Conservation (phyloP, 2,888 invertebrate genomes). For the Myopa testacea region DNA sequence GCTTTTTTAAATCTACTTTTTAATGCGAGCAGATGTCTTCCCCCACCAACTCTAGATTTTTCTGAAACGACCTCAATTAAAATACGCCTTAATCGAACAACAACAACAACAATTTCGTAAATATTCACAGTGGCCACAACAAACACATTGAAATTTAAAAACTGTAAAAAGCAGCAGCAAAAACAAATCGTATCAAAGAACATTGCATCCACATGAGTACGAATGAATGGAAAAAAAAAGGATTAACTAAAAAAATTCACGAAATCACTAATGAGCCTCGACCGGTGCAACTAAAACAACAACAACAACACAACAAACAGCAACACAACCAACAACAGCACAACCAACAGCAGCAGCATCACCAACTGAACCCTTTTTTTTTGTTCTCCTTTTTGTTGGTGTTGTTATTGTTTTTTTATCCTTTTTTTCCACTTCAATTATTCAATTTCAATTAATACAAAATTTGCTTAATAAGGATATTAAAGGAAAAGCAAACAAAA, state of each 20-base stretch:
- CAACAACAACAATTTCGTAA: too few relatives aligned
- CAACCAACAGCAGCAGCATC: neutral
- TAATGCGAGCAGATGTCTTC: too few relatives aligned
- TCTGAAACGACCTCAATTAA: too few relatives aligned
- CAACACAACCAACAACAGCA: neutral
- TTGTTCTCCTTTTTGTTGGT: neutral
- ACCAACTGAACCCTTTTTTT: neutral
- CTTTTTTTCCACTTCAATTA: slow-evolving; percentile 9
- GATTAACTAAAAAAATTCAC: neutral
- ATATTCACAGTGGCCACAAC: too few relatives aligned
- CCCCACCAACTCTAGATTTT: too few relatives aligned
- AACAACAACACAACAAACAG: slow-evolving; percentile 7
- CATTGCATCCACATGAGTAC: too few relatives aligned
- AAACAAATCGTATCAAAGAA: too few relatives aligned
- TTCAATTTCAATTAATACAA: slow-evolving; percentile 21
- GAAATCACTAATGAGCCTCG: slow-evolving; percentile 6
- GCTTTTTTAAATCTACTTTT: too few relatives aligned
- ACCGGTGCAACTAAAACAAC: neutral
- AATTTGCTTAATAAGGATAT: neutral
- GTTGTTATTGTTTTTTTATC: neutral
- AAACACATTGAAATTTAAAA: too few relatives aligned
- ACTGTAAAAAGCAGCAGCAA: too few relatives aligned
- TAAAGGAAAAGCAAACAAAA: neutral
- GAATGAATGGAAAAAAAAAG: neutral
- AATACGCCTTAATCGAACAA: too few relatives aligned